phyloP scores from a whole-genome alignment of 2,797 vertebrate species.

The Poeciliopsis paucimaculata region DNA sequence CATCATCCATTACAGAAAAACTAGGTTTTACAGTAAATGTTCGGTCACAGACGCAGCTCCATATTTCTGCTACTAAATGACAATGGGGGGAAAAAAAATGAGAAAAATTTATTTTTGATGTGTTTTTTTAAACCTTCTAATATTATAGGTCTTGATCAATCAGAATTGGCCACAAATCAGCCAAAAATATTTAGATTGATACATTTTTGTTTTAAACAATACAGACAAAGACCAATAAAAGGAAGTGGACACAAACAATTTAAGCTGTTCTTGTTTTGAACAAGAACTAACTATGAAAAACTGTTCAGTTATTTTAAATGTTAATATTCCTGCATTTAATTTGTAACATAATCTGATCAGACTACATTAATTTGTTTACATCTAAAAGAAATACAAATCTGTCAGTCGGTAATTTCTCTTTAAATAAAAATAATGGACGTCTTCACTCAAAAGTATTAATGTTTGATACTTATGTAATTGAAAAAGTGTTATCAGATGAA shows the following conservation, averaged over 20 bases:
- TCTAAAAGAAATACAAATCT: not conserved
- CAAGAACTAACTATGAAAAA: not conserved
- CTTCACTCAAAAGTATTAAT: not conserved
- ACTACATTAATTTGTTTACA: not conserved
- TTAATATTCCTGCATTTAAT: not conserved
- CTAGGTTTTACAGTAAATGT: not conserved
- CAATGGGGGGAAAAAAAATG: not conserved
- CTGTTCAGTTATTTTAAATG: not conserved
- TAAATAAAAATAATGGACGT: not conserved
- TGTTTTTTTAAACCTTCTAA: not conserved
- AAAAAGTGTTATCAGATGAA: not conserved
- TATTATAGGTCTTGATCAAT: not conserved
- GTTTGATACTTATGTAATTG: not conserved
- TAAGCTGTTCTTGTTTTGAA: not conserved
- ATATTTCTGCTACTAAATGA: not conserved
- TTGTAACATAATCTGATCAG: not conserved
- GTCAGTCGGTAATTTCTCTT: not conserved
- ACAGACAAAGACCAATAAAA: not conserved
- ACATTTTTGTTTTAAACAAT: not conserved
- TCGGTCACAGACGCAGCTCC: not conserved
- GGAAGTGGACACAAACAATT: not conserved
- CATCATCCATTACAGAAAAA: not conserved
- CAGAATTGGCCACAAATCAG: not conserved
- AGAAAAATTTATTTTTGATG: not conserved
- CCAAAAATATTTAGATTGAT: not conserved